These are phyloP conservation scores for Drosophila histrio DNA, from an alignment of 2,888 invertebrate species.

Conservation along the genomic window DNA sequence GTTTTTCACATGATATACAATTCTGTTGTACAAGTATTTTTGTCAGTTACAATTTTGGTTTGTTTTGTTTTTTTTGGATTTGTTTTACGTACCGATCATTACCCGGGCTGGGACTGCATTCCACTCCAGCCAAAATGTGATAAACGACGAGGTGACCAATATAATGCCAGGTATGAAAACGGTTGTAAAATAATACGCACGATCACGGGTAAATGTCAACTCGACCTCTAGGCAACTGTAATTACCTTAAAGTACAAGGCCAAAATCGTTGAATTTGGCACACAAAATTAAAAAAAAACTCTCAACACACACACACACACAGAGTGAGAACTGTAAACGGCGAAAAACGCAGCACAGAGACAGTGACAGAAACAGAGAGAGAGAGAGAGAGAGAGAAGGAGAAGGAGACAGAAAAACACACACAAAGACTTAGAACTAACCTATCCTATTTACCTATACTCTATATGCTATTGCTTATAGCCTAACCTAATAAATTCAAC, in stretches of 20 bases:
- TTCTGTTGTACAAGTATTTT: conserved; percentile 7
- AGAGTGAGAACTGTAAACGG: conserved; percentile 37
- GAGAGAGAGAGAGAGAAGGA: conserved; percentile 27
- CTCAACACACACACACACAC: conserved; percentile 40
- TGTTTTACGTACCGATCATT: conserved; percentile 93
- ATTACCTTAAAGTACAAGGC: conserved; percentile 89
- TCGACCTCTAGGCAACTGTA: conserved; percentile 98
- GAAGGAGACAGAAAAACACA: conserved; percentile 28
- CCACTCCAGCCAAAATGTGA: conserved; percentile 99
- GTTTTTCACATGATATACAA: neutral
- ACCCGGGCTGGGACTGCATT: conserved; percentile 98
- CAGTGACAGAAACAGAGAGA: conserved; percentile 24
- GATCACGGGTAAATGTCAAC: conserved; percentile 96
- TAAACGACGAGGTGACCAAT: conserved; percentile 97
- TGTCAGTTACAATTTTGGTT: conserved; percentile 5
- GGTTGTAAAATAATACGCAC: conserved; percentile 98
- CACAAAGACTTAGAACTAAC: conserved; percentile 10
- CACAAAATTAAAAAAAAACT: conserved; percentile 46
- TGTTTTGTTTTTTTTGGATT: conserved; percentile 31
- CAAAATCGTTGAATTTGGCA: conserved; percentile 44
- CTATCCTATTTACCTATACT: conserved; percentile 9
- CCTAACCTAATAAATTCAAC: neutral
- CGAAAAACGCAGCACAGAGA: conserved; percentile 38
- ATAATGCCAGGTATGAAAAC: conserved; percentile 98
- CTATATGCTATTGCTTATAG: neutral